Percentiles rank a stretch among this genome's conserved stretches.
phyloP scores from a whole-genome alignment of 2,797 vertebrate species.

The Danio kyathit region DNA sequence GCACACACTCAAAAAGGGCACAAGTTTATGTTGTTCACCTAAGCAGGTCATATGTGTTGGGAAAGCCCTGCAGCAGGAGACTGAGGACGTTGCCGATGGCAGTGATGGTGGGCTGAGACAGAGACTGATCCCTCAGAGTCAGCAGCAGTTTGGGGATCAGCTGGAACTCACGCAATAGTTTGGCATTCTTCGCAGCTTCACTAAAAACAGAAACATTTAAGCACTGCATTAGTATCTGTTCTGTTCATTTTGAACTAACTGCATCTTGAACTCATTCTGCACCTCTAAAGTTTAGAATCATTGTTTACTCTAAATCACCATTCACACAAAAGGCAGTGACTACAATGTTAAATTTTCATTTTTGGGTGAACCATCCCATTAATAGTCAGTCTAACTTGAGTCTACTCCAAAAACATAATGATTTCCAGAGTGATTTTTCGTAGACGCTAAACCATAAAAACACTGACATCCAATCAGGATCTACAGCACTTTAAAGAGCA shows the following conservation, averaged over 20 bases:
- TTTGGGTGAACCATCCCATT: too few relatives aligned
- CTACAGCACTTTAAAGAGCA: too few relatives aligned
- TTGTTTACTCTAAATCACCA: background rate
- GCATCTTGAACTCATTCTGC: background rate
- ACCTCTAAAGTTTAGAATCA: background rate
- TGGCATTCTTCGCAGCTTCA: constrained; percentile 95
- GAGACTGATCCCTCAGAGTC: constrained; percentile 91
- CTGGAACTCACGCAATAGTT: constrained; percentile 95
- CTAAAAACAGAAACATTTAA: constrained; percentile 72
- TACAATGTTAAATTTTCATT: background rate
- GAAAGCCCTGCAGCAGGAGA: constrained; percentile 94
- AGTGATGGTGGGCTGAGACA: constrained; percentile 94
- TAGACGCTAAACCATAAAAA: too few relatives aligned
- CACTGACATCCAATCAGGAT: too few relatives aligned
- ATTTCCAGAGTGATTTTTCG: too few relatives aligned
- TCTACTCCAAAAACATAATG: too few relatives aligned
- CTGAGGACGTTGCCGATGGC: constrained; percentile 95
- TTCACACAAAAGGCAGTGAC: background rate
- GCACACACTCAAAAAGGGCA: background rate
- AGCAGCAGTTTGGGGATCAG: constrained; percentile 93
- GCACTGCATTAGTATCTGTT: background rate
- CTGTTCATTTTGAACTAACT: background rate
- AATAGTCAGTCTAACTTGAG: too few relatives aligned
- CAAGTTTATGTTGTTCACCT: constrained; percentile 75
- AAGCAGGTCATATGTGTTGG: constrained; percentile 92